Evolutionary conservation across 1,140 invertebrate genomes (phyloP).

Genomic region (silkworm (Bombyx mori)): DNA sequence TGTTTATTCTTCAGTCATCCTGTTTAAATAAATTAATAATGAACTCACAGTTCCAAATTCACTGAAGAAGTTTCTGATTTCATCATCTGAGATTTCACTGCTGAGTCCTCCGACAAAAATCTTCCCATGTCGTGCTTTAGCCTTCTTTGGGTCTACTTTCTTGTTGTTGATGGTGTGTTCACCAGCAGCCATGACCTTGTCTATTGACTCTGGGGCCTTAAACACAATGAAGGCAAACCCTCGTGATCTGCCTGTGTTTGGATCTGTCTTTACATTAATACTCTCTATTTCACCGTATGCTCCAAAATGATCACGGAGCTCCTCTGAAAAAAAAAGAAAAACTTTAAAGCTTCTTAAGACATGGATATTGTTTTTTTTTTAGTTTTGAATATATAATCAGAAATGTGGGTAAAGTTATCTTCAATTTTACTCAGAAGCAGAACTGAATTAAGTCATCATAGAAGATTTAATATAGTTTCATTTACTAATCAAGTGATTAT

Average conservation of each 20-base stretch:
- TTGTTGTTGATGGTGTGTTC: conserved; percentile 94
- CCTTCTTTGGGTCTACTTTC: conserved; percentile 95
- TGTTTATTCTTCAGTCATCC: neutral
- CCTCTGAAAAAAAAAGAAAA: conserved; percentile 81
- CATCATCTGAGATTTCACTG: conserved; percentile 90
- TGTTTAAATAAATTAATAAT: conserved; percentile 1
- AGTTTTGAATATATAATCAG: conserved; percentile 24
- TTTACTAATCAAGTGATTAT: conserved; percentile 12
- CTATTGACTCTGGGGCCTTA: conserved; percentile 87
- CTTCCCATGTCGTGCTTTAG: conserved; percentile 93
- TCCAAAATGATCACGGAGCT: conserved; percentile 91
- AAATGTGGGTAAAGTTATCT: conserved; percentile 64
- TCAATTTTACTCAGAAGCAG: conserved; percentile 70
- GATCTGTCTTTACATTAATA: conserved; percentile 94
- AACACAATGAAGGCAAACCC: conserved; percentile 98
- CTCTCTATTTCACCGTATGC: conserved; percentile 93
- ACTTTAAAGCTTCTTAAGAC: conserved; percentile 6
- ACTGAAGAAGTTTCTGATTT: conserved; percentile 91
- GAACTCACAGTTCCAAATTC: conserved; percentile 89
- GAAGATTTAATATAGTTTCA: conserved; percentile 9
- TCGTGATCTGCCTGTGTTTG: conserved; percentile 88
- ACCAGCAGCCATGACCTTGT: conserved; percentile 88
- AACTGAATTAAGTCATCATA: conserved; percentile 70
- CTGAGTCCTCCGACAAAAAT: conserved; percentile 96
- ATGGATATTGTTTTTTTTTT: neutral